Conservation (phyloP, 2,113 vertebrate species). For the Marmota monax region DNA sequence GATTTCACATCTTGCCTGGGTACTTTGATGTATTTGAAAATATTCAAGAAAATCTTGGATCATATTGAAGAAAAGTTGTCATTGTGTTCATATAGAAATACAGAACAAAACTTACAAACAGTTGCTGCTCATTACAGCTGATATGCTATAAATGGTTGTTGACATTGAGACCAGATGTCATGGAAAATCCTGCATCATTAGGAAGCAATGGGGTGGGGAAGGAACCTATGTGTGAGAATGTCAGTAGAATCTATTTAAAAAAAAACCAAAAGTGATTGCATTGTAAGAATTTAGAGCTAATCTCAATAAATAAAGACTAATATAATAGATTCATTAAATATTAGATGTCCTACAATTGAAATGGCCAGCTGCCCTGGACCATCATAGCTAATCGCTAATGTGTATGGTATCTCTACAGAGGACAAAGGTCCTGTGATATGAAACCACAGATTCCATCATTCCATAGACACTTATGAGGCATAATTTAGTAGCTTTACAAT, state of each 20-base stretch:
- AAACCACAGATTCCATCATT: neutral
- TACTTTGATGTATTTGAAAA: conserved; percentile 2
- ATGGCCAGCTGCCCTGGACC: neutral
- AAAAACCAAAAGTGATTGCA: neutral
- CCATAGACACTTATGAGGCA: neutral
- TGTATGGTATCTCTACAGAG: neutral
- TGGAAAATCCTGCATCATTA: conserved; percentile 78
- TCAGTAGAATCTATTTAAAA: conserved; percentile 63
- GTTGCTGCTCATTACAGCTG: conserved; percentile 80
- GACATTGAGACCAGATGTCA: conserved; percentile 80
- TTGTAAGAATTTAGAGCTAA: neutral
- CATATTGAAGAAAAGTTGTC: neutral
- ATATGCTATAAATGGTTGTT: conserved; percentile 79
- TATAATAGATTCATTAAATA: neutral
- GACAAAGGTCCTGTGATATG: neutral
- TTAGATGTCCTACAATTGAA: neutral
- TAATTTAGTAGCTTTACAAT: neutral
- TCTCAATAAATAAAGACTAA: neutral
- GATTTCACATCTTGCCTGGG: neutral
- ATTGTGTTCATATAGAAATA: conserved; percentile 23
- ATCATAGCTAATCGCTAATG: neutral
- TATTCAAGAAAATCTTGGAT: conserved; percentile 38
- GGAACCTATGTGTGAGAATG: conserved; percentile 40
- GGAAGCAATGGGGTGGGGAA: conserved; percentile 68
- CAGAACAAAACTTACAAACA: conserved; percentile 55